phyloP scores from a whole-genome alignment of 2,113 vertebrate genomes.

The Raphicerus campestris region DNA sequence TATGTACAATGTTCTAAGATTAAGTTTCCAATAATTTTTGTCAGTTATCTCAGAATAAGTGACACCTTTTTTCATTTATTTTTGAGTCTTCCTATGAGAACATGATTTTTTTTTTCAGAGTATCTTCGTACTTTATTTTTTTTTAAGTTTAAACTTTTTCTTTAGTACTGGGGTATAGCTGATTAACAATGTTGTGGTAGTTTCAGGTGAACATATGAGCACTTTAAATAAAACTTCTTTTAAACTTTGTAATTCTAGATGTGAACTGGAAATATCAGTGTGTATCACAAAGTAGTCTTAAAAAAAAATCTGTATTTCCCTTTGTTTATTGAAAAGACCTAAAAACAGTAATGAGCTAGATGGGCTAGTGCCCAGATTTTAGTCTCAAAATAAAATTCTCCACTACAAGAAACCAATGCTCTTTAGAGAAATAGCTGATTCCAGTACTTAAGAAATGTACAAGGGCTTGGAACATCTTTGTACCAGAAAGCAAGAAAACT shows the following conservation, averaged over 20 bases:
- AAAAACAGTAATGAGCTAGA: neutral
- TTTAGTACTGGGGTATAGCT: neutral
- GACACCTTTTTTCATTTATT: neutral
- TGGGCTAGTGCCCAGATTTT: neutral
- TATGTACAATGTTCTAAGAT: neutral
- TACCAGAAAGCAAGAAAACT: neutral
- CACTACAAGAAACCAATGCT: neutral
- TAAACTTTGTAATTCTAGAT: neutral
- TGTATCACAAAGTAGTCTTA: neutral
- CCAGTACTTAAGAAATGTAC: neutral
- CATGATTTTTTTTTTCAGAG: neutral
- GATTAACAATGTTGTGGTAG: neutral
- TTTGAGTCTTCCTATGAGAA: conserved; percentile 11
- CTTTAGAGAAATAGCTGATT: neutral
- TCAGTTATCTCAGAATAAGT: neutral
- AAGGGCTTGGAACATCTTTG: neutral
- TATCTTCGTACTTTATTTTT: neutral
- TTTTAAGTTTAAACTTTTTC: neutral
- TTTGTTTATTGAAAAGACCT: neutral
- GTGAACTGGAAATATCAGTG: neutral
- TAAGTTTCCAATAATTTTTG: neutral
- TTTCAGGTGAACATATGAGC: neutral
- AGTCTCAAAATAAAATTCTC: neutral
- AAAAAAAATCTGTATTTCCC: neutral
- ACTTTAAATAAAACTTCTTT: conserved; percentile 4